phyloP scores from a whole-genome alignment of 2,113 vertebrate species.

The Dasyornis broadbenti region DNA sequence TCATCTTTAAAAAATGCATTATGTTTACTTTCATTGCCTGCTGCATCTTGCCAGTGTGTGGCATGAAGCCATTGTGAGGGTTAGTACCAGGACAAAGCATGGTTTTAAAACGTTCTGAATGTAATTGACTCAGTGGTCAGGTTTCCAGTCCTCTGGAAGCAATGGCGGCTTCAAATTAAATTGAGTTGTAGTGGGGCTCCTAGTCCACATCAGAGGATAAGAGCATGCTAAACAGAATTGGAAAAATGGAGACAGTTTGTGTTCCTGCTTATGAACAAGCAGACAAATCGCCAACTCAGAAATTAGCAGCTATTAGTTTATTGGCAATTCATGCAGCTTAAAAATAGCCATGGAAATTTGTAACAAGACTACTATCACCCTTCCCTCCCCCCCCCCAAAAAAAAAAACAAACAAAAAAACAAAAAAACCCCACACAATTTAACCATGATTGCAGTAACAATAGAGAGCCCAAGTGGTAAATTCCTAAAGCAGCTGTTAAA shows the following conservation, averaged over 20 bases:
- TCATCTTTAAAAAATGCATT: not conserved
- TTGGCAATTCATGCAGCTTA: not conserved
- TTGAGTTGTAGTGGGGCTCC: not conserved
- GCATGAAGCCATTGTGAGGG: not conserved
- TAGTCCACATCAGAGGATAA: not conserved
- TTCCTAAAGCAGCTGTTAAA: not conserved
- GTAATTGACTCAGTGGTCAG: not conserved
- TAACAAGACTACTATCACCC: not conserved
- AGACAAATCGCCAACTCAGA: constrained; percentile 23
- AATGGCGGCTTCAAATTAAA: constrained; percentile 36
- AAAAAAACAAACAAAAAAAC: not conserved
- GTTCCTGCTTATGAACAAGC: not conserved
- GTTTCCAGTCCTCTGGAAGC: constrained; percentile 8
- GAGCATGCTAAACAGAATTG: constrained; percentile 7
- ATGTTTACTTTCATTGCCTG: not conserved
- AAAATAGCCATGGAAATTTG: not conserved
- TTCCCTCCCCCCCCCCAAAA: too few species aligned
- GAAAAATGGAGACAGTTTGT: not conserved
- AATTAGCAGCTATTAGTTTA: constrained; percentile 1
- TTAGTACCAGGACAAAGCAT: not conserved
- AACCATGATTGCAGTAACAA: not conserved
- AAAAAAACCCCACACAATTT: not conserved
- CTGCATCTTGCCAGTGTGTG: not conserved
- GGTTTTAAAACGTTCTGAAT: constrained; percentile 15
- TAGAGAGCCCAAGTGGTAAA: not conserved